Evolutionary conservation across 2,113 vertebrate species (phyloP).

Genomic region (Etia nguti): DNA sequence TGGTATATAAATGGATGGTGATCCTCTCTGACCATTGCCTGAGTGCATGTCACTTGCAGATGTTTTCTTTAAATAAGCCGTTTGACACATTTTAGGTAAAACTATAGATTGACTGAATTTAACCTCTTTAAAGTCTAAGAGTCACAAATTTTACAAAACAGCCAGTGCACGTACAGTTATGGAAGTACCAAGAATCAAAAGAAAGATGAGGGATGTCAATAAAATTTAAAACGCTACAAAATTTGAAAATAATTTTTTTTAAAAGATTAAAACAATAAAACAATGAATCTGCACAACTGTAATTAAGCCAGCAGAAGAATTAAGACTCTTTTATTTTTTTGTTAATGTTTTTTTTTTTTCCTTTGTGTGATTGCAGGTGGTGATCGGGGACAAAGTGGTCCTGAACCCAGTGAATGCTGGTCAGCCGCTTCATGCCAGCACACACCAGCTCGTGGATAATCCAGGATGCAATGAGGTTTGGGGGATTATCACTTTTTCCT

Average conservation of each 20-base stretch:
- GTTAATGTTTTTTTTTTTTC: neutral
- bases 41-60: neutral
- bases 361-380: slow-evolving; percentile 77
- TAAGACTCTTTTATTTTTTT: neutral
- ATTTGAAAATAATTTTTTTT: neutral
- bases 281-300: neutral
- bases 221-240: neutral
- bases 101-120: neutral
- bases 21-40: neutral
- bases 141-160: neutral
- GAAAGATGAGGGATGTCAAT: neutral
- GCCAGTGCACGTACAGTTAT: neutral
- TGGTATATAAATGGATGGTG: neutral
- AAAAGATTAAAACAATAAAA: neutral
- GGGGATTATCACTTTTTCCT: neutral
- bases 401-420: slow-evolving; percentile 97
- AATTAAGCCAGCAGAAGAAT: neutral
- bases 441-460: slow-evolving; percentile 94
- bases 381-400: slow-evolving; percentile 98
- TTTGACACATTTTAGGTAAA: neutral
- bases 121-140: neutral
- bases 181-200: neutral
- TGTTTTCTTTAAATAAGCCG: neutral
- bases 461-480: slow-evolving; percentile 96
- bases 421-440: slow-evolving; percentile 95